Percentiles rank a stretch among this genome's conserved stretches.
Conservation (phyloP, 1,140 invertebrate genomes). For the Drosophila nikananu region DNA sequence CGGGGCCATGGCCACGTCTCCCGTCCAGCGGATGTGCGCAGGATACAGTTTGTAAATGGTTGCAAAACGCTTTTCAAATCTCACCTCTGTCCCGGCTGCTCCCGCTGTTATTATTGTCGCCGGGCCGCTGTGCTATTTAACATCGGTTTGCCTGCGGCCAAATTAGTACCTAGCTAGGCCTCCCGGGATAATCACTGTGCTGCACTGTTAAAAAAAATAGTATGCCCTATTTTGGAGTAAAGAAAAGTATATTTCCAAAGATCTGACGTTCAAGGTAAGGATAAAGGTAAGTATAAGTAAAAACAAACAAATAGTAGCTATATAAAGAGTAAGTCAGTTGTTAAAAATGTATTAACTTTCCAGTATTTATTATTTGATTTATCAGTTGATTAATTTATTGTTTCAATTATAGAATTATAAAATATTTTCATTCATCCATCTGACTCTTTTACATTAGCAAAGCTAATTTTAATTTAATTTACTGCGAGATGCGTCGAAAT, state of each 20-base stretch:
- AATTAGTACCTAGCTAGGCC: slow-evolving; percentile 35
- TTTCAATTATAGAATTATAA: too few relatives aligned
- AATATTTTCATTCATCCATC: too few relatives aligned
- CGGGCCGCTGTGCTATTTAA: slow-evolving; percentile 71
- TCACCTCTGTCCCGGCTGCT: slow-evolving; percentile 18
- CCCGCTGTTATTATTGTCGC: slow-evolving; percentile 50
- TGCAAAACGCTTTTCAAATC: slow-evolving; percentile 81
- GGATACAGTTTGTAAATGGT: slow-evolving; percentile 79
- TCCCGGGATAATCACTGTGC: slow-evolving; percentile 3
- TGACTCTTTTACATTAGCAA: too few relatives aligned
- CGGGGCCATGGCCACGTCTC: slow-evolving; percentile 2
- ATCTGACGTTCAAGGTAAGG: too few relatives aligned
- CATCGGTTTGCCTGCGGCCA: slow-evolving; percentile 78
- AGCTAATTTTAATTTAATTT: too few relatives aligned
- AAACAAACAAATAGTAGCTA: neutral
- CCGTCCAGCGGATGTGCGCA: slow-evolving; percentile 62
- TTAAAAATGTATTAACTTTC: neutral
- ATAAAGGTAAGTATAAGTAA: too few relatives aligned
- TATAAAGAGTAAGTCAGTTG: neutral
- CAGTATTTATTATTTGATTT: neutral
- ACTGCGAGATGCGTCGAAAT: too few relatives aligned
- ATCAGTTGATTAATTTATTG: too few relatives aligned
- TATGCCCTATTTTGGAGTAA: neutral
- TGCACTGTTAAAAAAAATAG: slow-evolving; percentile 8
- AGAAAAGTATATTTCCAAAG: neutral